Conservation (phyloP, 2,797 vertebrate species). For the Cheracebus regulus region DNA sequence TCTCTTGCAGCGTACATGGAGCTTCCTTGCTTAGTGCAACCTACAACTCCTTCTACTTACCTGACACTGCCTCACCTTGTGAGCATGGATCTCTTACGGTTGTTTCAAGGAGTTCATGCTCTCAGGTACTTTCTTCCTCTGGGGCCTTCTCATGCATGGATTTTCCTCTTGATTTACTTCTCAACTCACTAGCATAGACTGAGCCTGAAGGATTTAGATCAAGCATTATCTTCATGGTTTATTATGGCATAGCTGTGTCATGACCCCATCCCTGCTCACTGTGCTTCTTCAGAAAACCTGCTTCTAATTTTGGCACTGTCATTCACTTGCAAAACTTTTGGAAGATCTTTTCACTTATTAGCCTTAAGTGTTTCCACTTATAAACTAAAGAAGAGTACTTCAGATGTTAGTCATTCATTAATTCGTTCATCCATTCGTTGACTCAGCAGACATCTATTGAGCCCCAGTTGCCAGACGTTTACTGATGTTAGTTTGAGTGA, state of each 20-base stretch:
- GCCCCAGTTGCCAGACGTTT: not conserved
- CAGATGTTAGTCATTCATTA: not conserved
- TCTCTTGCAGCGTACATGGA: not conserved
- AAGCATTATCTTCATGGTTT: not conserved
- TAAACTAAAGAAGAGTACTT: not conserved
- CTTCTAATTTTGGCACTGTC: not conserved
- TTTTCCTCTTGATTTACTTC: constrained; percentile 30
- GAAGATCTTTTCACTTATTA: not conserved
- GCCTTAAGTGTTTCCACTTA: not conserved
- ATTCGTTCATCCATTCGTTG: not conserved
- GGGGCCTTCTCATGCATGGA: not conserved
- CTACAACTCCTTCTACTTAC: accelerated
- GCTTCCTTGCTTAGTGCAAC: not conserved
- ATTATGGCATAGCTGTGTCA: not conserved
- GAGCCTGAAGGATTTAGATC: not conserved
- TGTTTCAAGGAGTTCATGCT: not conserved
- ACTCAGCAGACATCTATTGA: not conserved
- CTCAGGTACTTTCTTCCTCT: not conserved
- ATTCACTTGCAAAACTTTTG: not conserved
- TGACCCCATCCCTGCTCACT: not conserved
- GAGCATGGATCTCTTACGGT: not conserved
- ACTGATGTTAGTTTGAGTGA: not conserved
- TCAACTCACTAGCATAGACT: not conserved
- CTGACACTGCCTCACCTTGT: not conserved
- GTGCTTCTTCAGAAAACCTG: not conserved